Evolutionary conservation across 1,140 invertebrate species (phyloP), one percentile per base, ranked within the genome.

Genomic region (Drosophila grimshawi): DNA sequence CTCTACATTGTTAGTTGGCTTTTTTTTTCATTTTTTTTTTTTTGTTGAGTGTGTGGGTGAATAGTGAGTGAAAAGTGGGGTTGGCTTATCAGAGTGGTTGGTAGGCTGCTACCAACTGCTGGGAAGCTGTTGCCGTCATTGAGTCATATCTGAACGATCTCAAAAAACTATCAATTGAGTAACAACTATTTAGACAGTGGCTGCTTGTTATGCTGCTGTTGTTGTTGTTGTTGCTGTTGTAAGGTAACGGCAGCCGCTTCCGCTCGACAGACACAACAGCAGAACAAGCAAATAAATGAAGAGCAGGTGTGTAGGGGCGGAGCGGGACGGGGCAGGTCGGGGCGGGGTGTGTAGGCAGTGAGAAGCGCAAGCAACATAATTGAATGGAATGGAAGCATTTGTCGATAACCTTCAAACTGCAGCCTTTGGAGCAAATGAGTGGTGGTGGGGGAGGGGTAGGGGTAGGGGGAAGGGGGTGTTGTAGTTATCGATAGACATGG

Each of bases 141-240:
- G 69, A 72, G 39, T 60, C 55, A 72, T 68, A 73, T 61, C 65
- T 72, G 32, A 48, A 19, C 43, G 43, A 60, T 48, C 45, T 48
- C 5, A 43, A 43, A 46, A 37, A 73, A 59, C 63, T 53, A 67
- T 67, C 70, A 68, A 68, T 73, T 73, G 64, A 69, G 59, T 57
- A 69, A 43, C 39, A 43, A 74, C 70, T 68, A 68, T 73, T 73
- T 68, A 55, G 43, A 76, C 73, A 71, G 73, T 76, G 73, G 73
- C 73, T 65, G 35, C 37, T 52, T 62, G 66, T 59, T 19, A 19
- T 19, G 19, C 8, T 10, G 8, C 2, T 4, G n/a, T 10, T 68
- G 33, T 67, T 73, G 33, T 19, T 56, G 29, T 29, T 60, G 53
- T 69, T 48, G 61, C 51, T 71, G 37, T 68, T 39, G 45, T 68